These are phyloP conservation scores for Drosophila infuscata DNA, from an alignment of 2,888 invertebrate genomes.

Conservation along the genomic window DNA sequence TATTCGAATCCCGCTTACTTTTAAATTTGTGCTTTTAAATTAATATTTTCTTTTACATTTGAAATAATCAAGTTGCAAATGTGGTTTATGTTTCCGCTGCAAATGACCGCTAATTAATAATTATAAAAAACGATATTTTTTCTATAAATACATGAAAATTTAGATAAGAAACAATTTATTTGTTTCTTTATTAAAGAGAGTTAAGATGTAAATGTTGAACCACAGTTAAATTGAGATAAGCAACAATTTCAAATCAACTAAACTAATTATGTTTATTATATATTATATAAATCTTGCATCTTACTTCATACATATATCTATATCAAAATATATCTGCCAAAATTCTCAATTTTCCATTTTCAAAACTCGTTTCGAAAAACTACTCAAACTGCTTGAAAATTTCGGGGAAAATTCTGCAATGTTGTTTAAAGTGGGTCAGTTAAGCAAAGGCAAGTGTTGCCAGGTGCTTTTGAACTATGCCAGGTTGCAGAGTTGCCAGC, in stretches of 20 bases:
- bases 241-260: neutral
- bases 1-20: neutral
- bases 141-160: neutral
- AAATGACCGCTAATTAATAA: neutral
- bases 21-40: neutral
- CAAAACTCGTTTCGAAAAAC: neutral
- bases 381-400: neutral
- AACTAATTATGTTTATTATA: neutral
- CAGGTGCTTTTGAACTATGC: slow-evolving; percentile 1
- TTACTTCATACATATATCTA: neutral
- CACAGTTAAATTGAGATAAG: neutral
- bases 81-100: neutral
- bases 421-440: slow-evolving; percentile 10
- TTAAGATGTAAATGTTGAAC: neutral
- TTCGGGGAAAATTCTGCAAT: slow-evolving; percentile 8
- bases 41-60: too few relatives aligned
- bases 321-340: neutral
- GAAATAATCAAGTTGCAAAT: neutral
- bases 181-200: neutral
- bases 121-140: neutral
- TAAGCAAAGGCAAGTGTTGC: neutral
- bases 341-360: neutral
- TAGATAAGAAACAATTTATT: neutral
- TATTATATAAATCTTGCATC: too few relatives aligned
- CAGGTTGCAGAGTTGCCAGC: slow-evolving; percentile 1